These are phyloP conservation scores for Lamellibrachia satsuma DNA, from an alignment of 2,888 invertebrate species.

Conservation along the genomic window DNA sequence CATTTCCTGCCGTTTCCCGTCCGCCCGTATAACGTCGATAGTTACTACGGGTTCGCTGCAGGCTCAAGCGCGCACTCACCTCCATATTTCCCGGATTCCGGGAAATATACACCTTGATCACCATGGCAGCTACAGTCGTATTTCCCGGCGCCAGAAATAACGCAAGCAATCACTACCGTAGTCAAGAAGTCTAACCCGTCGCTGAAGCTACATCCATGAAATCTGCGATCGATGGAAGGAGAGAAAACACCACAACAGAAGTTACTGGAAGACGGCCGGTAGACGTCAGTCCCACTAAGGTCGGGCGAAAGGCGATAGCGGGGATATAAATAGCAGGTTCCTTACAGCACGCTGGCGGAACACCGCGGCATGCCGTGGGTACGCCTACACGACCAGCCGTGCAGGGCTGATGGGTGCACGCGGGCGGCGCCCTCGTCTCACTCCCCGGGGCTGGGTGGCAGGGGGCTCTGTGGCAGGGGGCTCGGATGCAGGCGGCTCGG, in stretches of 20 bases:
- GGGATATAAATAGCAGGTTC: neutral
- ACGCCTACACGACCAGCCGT: too few relatives aligned
- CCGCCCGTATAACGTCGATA: neutral
- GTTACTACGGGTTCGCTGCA: neutral
- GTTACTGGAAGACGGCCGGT: conserved; percentile 9
- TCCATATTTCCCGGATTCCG: conserved; percentile 39
- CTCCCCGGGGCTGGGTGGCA: neutral
- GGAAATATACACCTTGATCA: conserved; percentile 38
- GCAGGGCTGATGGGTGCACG: neutral
- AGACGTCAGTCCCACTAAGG: neutral
- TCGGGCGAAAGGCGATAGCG: neutral
- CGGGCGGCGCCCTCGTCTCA: neutral
- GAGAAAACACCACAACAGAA: neutral
- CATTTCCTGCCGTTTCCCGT: neutral
- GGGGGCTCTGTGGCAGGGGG: neutral
- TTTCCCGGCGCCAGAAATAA: neutral
- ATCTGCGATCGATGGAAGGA: neutral
- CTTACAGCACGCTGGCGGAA: neutral
- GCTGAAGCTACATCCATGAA: neutral
- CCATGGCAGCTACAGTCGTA: conserved; percentile 29
- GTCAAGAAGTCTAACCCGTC: neutral
- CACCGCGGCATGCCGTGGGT: neutral
- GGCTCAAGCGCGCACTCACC: conserved; percentile 29
- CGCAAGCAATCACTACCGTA: neutral
- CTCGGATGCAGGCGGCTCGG: neutral